Percentiles rank a stretch among this genome's conserved stretches.
Evolutionary conservation across 1,140 invertebrate genomes (phyloP).

Genomic region (Drosophila bipectinata): DNA sequence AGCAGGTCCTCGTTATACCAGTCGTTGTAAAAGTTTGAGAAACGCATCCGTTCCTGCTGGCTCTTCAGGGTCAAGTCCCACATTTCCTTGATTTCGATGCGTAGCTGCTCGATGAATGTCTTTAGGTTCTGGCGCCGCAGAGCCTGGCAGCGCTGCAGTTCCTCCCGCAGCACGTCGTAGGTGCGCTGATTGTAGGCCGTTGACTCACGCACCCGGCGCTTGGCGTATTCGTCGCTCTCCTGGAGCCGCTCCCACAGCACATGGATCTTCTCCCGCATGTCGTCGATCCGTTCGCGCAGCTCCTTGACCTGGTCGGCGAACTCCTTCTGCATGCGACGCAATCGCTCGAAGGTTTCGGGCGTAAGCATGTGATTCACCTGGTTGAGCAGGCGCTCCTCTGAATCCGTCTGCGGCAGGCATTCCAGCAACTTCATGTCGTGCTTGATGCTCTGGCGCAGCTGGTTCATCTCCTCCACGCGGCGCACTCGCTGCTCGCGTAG

Average conservation of each 20-base stretch:
- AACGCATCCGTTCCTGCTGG: slow-evolving; percentile 86
- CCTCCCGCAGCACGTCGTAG: slow-evolving; percentile 85
- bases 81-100: slow-evolving; percentile 87
- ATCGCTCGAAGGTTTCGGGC: slow-evolving; percentile 43
- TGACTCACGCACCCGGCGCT: slow-evolving; percentile 32
- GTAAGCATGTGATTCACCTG: slow-evolving; percentile 61
- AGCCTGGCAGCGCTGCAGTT: slow-evolving; percentile 87
- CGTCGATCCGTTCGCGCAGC: slow-evolving; percentile 83
- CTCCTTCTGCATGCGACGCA: slow-evolving; percentile 40
- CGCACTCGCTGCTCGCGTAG: slow-evolving; percentile 28
- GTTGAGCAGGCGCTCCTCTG: slow-evolving; percentile 57
- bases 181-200: slow-evolving; percentile 83
- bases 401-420: slow-evolving; percentile 44
- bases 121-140: slow-evolving; percentile 88
- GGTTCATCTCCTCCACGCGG: slow-evolving; percentile 43
- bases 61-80: slow-evolving; percentile 90
- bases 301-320: slow-evolving; percentile 65
- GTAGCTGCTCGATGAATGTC: slow-evolving; percentile 88
- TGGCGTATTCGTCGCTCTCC: slow-evolving; percentile 49
- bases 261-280: slow-evolving; percentile 85
- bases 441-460: slow-evolving; percentile 56
- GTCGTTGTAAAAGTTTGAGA: slow-evolving; percentile 86
- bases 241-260: slow-evolving; percentile 87
- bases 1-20: slow-evolving; percentile 90
- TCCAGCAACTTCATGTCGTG: slow-evolving; percentile 52